Evolutionary conservation across 2,888 invertebrate species (phyloP), one percentile per base, ranked within the genome.

Genomic region (Rhamnusium bicolor): DNA sequence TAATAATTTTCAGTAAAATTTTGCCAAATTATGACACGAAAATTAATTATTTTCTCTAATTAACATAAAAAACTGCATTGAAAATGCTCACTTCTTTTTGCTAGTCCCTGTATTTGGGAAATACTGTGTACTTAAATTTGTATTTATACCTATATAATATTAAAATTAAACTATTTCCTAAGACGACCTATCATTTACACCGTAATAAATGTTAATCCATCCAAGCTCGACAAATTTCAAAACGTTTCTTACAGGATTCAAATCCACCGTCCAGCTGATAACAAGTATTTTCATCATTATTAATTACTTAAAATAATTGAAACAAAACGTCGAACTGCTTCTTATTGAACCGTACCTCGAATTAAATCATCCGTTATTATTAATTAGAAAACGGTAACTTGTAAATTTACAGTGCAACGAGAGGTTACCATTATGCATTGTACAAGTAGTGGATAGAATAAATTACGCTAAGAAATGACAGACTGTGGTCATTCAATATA

Each of bases 321-420:
- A 29, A 63, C 63, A 63, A 63, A 47, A 63, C 63, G 18, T 14
- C 40, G 21, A 46, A 27, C 49, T 49, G 63, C 27, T 63, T 63
- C 63, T 49, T 63, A 63, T 63, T 63, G 21, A 24, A 63, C 47
- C 49, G 63, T 63, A 63, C 63, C 27, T 27, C 19, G 49, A 49
- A 63, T 63, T 63, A 63, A 63, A 51, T 49, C 63, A 24, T 63
- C 63, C 63, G 63, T 63, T 63, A 63, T 63, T 63, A 49, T 63
- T 63, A 63, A 63, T 63, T 63, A 49, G 24, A 63, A 49, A 63
- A 63, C 63, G 63, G 63, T 63, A 63, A 63, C 51, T 47, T 46
- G 47, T 47, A n/a, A 62, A 47, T 63, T 51, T 49, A 51, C 27
- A 29, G 63, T 49, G 49, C 63, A 63, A 24, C 24, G 19, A 49